These are phyloP conservation scores for Lepidocyrtoides sp. DNA, from an alignment of 2,888 invertebrate species.

Conservation along the genomic window DNA sequence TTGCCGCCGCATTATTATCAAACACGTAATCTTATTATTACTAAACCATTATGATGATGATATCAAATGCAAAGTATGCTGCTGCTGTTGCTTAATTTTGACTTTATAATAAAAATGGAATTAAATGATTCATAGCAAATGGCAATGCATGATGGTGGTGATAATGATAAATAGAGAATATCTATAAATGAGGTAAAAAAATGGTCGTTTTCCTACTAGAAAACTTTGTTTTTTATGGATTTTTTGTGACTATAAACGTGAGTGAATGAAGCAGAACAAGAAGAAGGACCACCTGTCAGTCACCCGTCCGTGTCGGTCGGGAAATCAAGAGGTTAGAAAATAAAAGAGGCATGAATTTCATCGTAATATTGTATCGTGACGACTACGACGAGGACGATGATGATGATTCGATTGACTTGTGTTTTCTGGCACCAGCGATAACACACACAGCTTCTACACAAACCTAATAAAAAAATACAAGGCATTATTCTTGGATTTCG, in stretches of 20 bases:
- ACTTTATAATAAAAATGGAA: constrained; percentile 22
- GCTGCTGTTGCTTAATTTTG: constrained; percentile 41
- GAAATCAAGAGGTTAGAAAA: constrained; percentile 79
- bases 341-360: constrained; percentile 78
- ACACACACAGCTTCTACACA: neutral
- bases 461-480: neutral
- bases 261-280: constrained; percentile 43
- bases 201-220: neutral
- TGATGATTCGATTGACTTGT: constrained; percentile 76
- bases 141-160: neutral
- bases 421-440: constrained; percentile 60
- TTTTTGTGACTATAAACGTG: constrained; percentile 49
- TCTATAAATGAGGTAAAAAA: constrained; percentile 25
- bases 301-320: constrained; percentile 77
- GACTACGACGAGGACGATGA: constrained; percentile 50
- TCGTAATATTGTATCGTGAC: constrained; percentile 70
- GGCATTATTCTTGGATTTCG: neutral
- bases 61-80: constrained; percentile 54
- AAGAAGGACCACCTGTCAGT: constrained; percentile 76
- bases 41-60: constrained; percentile 28
- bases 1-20: neutral
- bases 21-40: constrained; percentile 24
- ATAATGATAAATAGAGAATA: constrained; percentile 20
- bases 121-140: neutral
- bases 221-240: constrained; percentile 25